phyloP scores from a whole-genome alignment of 2,113 vertebrate genomes.

The Cichladusa arquata region DNA sequence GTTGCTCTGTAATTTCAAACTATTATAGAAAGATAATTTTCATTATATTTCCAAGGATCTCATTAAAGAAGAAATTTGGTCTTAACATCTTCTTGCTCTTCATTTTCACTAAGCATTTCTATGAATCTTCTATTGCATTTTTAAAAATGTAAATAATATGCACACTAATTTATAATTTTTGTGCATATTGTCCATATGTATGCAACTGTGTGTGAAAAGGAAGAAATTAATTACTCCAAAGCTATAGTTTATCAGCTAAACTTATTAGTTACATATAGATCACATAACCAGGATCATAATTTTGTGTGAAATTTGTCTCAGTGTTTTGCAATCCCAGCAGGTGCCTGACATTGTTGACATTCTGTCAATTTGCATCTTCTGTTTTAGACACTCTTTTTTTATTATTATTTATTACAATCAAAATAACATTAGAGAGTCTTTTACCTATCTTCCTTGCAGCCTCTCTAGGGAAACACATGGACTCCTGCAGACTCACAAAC shows the following conservation, averaged over 20 bases:
- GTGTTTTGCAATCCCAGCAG: neutral
- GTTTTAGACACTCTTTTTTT: neutral
- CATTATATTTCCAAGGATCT: neutral
- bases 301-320: neutral
- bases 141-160: neutral
- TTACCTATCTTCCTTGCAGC: neutral
- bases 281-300: neutral
- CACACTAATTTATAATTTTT: neutral
- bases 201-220: neutral
- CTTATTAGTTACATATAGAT: neutral
- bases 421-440: neutral
- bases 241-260: neutral
- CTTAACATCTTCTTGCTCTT: neutral
- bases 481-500: neutral
- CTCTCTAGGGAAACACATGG: neutral
- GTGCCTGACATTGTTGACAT: neutral
- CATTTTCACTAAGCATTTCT: neutral
- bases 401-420: neutral
- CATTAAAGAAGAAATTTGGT: neutral
- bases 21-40: slow-evolving; percentile 30
- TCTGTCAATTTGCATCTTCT: neutral
- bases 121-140: neutral
- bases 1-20: slow-evolving; percentile 48
- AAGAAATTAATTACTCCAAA: neutral
- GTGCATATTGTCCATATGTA: neutral